Conservation (phyloP, 2,113 vertebrate species). For the Aptenodytes forsteri region DNA sequence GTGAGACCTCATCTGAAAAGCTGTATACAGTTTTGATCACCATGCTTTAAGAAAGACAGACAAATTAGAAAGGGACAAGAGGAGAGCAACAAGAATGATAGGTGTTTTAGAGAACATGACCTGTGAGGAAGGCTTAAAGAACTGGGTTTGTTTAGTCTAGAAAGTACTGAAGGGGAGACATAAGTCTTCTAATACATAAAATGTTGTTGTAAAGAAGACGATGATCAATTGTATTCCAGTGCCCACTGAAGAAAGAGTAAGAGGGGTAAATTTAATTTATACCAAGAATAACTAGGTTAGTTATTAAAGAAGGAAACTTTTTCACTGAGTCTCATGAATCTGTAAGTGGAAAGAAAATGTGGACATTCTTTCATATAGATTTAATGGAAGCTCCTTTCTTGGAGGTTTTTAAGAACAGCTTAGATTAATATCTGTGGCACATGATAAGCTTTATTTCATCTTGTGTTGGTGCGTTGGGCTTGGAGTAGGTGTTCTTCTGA, state of each 20-base stretch:
- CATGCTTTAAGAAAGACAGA: neutral
- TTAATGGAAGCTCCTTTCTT: neutral
- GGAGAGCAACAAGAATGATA: neutral
- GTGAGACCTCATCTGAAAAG: conserved; percentile 9
- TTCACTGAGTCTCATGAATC: neutral
- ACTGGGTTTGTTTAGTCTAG: conserved; percentile 49
- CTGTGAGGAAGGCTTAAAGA: conserved; percentile 20
- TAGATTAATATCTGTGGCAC: neutral
- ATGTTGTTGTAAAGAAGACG: conserved; percentile 10
- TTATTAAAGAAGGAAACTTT: neutral
- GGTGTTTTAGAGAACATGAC: conserved; percentile 28
- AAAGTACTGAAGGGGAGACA: neutral
- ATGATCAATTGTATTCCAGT: conserved; percentile 24
- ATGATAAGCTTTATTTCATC: neutral
- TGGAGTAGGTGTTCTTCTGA: neutral
- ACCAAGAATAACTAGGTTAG: neutral
- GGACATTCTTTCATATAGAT: neutral
- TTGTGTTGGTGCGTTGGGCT: neutral
- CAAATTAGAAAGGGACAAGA: neutral
- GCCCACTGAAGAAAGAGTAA: neutral
- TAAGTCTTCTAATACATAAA: conserved; percentile 23
- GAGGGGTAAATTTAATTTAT: neutral
- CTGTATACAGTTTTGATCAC: neutral
- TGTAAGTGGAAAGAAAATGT: neutral
- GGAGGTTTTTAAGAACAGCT: neutral